These are phyloP conservation scores for Ascidia mentula DNA, from an alignment of 23 tunicate species.

Conservation along the genomic window DNA sequence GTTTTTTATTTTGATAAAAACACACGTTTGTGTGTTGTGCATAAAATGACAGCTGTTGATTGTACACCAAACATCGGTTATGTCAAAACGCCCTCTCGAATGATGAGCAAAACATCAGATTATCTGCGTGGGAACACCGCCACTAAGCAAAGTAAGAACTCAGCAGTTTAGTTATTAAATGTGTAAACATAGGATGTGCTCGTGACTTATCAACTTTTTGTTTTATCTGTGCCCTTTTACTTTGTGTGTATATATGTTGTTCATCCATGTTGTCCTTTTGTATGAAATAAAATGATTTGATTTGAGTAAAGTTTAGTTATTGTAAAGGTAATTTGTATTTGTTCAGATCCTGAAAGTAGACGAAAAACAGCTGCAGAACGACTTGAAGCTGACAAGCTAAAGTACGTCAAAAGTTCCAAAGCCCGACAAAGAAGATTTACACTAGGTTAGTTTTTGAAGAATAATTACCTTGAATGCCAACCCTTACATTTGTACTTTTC, in stretches of 20 bases:
- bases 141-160: constrained; percentile 42
- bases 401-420: constrained; percentile 89
- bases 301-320: no score
- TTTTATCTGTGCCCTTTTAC: neutral
- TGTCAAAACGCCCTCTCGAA: constrained; percentile 46
- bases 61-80: constrained; percentile 11
- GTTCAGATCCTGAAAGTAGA: constrained; percentile 43
- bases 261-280: no score
- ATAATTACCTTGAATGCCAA: neutral
- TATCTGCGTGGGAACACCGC: constrained; percentile 48
- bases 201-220: neutral
- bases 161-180: neutral
- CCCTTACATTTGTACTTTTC: neutral
- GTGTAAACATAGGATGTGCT: no score
- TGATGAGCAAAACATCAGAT: constrained; percentile 67
- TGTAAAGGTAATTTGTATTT: neutral
- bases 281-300: no score
- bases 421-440: constrained; percentile 65
- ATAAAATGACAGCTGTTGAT: constrained; percentile 2
- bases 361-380: constrained; percentile 84
- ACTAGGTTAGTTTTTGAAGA: constrained; percentile 16
- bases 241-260: neutral
- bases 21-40: neutral
- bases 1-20: neutral
- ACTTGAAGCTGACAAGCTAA: constrained; percentile 85